Evolutionary conservation across 2,113 vertebrate genomes (phyloP).

Genomic region (Grantiella picta): DNA sequence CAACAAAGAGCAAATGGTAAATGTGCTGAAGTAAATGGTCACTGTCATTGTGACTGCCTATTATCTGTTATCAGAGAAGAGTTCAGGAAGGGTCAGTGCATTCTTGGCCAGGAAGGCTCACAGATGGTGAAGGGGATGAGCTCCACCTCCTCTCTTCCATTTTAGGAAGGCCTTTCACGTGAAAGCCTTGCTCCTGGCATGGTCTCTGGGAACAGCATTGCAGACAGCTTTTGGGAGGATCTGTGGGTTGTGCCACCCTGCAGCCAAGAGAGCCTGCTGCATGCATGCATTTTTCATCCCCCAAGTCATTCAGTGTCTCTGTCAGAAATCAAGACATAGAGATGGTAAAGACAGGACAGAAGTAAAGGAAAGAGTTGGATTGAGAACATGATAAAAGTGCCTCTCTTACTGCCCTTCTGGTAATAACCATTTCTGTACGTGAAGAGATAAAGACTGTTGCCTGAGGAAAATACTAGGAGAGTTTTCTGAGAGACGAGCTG

Average conservation of each 20-base stretch:
- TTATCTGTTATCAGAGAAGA: neutral
- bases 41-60: neutral
- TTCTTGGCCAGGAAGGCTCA: neutral
- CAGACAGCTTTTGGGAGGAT: neutral
- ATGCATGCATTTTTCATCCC: neutral
- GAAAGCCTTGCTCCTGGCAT: neutral
- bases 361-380: neutral
- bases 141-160: neutral
- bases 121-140: neutral
- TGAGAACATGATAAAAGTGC: neutral
- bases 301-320: neutral
- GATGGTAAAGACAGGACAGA: neutral
- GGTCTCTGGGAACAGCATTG: neutral
- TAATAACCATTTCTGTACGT: accelerated
- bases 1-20: neutral
- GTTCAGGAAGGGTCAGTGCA: neutral
- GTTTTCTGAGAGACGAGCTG: neutral
- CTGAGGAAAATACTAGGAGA: neutral
- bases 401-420: neutral
- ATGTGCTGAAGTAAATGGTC: neutral
- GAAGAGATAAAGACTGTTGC: neutral
- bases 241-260: neutral
- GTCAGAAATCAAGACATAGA: neutral
- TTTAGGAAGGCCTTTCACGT: neutral
- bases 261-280: neutral